A percentile compares a stretch with the other conserved stretches of the same genome.
Conservation (phyloP, 2,888 invertebrate genomes). For the Crossocerus cetratus region DNA sequence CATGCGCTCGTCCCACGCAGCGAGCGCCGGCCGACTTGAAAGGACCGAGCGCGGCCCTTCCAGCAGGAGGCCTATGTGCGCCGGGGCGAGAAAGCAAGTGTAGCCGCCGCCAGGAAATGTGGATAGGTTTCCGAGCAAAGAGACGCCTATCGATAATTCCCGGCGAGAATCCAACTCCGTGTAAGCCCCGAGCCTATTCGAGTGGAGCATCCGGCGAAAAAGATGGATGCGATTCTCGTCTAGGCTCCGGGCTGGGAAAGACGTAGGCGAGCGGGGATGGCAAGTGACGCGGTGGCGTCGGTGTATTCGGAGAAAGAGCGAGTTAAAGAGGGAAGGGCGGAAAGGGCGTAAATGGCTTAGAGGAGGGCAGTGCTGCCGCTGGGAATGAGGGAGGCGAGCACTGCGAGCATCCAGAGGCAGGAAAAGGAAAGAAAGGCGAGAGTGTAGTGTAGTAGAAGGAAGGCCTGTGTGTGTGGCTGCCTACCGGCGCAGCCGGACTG, state of each 20-base stretch:
- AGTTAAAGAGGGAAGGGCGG: not conserved
- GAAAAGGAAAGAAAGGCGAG: not conserved
- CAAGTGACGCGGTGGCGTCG: not conserved
- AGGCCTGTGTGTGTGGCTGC: not conserved
- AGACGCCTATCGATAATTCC: not conserved
- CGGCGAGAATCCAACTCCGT: not conserved
- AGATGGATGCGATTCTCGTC: not conserved
- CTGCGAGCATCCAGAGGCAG: not conserved
- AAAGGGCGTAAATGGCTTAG: not conserved
- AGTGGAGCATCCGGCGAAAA: no score
- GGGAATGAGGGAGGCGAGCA: slow-evolving; percentile 3
- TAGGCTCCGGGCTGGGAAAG: not conserved
- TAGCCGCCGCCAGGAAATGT: not conserved
- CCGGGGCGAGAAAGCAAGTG: slow-evolving; percentile 3
- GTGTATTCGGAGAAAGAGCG: not conserved
- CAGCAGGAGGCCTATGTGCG: not conserved
- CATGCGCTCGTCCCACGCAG: not conserved
- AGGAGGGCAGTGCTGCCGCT: slow-evolving; percentile 1
- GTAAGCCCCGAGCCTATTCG: not conserved
- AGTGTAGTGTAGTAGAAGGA: not conserved
- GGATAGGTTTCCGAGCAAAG: not conserved
- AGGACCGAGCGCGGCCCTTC: not conserved
- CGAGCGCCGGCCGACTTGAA: not conserved
- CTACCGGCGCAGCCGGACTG: not conserved
- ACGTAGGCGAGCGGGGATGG: not conserved